Conservation (phyloP, 2,888 invertebrate genomes). For the Cephus pygmeus region DNA sequence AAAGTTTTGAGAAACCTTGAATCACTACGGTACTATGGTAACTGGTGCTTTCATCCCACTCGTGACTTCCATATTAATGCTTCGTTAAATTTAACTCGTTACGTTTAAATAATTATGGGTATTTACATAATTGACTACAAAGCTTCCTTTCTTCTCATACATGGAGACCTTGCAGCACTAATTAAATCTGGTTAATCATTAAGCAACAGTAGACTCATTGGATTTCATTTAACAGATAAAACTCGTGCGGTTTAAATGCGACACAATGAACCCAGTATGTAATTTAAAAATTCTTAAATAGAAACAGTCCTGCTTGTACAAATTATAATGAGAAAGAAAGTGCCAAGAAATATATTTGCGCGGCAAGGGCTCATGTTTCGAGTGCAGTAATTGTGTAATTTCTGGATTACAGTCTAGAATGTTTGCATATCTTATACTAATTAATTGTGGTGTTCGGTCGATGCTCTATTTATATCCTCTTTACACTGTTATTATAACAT, state of each 20-base stretch:
- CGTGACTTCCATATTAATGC: neutral
- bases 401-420: neutral
- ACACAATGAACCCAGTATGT: neutral
- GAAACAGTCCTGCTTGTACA: neutral
- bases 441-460: neutral
- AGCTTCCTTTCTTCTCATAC: constrained; percentile 27
- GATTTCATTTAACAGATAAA: neutral
- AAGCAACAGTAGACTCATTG: neutral
- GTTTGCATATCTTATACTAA: neutral
- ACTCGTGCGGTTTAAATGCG: neutral
- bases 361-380: constrained; percentile 25
- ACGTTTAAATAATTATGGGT: constrained; percentile 38
- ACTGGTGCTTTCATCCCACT: neutral
- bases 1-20: neutral
- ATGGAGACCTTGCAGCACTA: constrained; percentile 27
- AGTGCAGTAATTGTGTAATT: constrained; percentile 14
- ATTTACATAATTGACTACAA: constrained; percentile 57
- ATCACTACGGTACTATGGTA: neutral
- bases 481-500: neutral
- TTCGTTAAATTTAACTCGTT: neutral
- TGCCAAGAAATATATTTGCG: constrained; percentile 23
- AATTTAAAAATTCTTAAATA: neutral
- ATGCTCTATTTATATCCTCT: neutral
- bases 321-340: neutral
- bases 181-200: constrained; percentile 19